phyloP scores from a whole-genome alignment of 1,140 invertebrate genomes.

The Dinoponera quadriceps region DNA sequence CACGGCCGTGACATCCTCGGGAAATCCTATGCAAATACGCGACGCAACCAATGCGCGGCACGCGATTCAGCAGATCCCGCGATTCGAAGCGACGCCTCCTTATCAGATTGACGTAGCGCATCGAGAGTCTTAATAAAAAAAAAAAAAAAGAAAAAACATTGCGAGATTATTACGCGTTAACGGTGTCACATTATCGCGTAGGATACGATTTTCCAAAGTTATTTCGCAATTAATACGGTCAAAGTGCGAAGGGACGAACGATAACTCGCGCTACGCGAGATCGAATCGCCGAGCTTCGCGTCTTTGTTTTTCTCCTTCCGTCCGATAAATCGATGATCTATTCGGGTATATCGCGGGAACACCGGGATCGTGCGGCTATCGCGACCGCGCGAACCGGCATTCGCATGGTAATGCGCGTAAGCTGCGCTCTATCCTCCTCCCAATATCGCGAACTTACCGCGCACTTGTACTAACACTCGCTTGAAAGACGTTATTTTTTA shows the following conservation, averaged over 20 bases:
- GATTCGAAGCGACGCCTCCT: not conserved
- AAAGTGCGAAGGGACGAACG: too few relatives aligned
- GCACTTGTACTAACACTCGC: constrained; percentile 53
- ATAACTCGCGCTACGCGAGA: too few relatives aligned
- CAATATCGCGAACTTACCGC: not conserved
- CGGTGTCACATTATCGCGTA: not conserved
- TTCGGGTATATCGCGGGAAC: not conserved
- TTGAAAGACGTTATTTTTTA: constrained; percentile 7
- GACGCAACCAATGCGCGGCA: not conserved
- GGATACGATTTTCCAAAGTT: not conserved
- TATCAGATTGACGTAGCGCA: not conserved
- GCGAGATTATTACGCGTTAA: not conserved
- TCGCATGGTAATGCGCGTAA: too few relatives aligned
- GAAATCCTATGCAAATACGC: not conserved
- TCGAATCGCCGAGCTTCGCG: too few relatives aligned
- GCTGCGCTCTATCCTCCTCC: not conserved
- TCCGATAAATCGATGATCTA: too few relatives aligned
- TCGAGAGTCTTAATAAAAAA: not conserved
- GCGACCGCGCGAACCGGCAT: not conserved
- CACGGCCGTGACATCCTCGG: not conserved
- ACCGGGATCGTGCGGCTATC: not conserved
- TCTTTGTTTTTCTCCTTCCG: not conserved
- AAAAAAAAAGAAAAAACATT: too few relatives aligned
- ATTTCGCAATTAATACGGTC: not conserved
- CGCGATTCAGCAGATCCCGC: not conserved